Base-by-base conservation (phyloP, 2,113 vertebrate species). In the Daboia siamensis region DNA sequence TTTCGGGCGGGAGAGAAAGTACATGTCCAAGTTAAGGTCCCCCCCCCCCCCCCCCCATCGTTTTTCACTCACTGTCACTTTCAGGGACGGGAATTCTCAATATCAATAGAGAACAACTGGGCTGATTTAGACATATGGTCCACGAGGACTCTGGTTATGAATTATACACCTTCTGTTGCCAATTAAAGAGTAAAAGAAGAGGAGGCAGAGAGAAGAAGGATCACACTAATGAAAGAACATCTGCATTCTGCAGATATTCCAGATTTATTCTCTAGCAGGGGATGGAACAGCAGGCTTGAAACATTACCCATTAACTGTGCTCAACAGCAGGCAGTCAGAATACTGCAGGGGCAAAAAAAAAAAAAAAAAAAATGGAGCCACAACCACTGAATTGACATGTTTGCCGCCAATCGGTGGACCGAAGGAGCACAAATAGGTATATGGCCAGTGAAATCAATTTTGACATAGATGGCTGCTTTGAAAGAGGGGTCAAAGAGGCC, bases 21-120 rank as follows among this genome's bases (percentile, higher is more conserved):
- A 85, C 52, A 90, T 86, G 74, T 29, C 74, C 55, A 54, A 85
- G 44, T 86, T 86, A 92, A 92, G 92, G 69, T 90, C 23, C 0
- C 26, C 2, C 24, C 59, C 56, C 5, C 17, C 3, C 20, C 6
- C 21, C 20, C 1, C 56, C 13, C 20, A 48, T 8, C 92, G 29
- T 92, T 92, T 44, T 52, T 92, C 55, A 92, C 55, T 69, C 54
- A 86, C 88, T 84, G 54, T 59, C 39, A 48, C 44, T 24, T 33
- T 15, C 15, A 74, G n/a, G n/a, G 69, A 74, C 5, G 5, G 69
- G n/a, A 74, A 33, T 33, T 33, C 13, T 92, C 46, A 39, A 15
- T 39, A 52, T n/a, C 29, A 59, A 86, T 85, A 74, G 46, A 8
- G 20, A 33, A 85, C 39, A 61, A 85, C 52, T 90, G 56, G 87